Base-by-base conservation (phyloP, 1,140 invertebrate genomes). In the Chelonus insularis region DNA sequence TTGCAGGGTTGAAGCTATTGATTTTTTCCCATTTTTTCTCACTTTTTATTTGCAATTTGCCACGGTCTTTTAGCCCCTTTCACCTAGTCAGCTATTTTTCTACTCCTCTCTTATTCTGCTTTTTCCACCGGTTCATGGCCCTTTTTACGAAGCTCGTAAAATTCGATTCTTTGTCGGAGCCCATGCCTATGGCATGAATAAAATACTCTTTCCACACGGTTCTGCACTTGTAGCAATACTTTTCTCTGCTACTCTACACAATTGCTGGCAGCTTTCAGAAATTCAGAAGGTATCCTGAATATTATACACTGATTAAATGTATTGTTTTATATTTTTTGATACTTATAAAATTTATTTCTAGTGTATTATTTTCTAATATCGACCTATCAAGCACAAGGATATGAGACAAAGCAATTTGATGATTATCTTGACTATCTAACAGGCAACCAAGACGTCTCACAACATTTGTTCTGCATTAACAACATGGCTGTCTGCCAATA, bases 131-230 rank as follows among this genome's bases (percentile, higher is more conserved):
- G 50, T 16, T 34, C 50, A 0, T 12, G 20, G 11, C 36, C 36
- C 36, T 60, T 52, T 51, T 60, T 41, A 41, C 37, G 48, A 34
- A 45, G 21, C 32, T 43, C 36, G 58, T 60, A 52, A 60, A 52
- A 45, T 60, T 60, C 58, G 58, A 54, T 43, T 32, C 21, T 20
- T 39, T 34, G 50, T 29, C 23, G 18, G 34, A 41, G 54, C 55
- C 39, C 5, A 32, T 23, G 55, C 55, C 55, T 59, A 59, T 59
- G 16, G 47, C 48, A 25, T 60, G 57, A 60, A 60, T 59, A 59
- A 60, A 60, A 51, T 51, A 52, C 47, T 60, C 29, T 4, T 29
- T 29, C 20, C 34, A 50, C 29, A 16, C 57, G 45, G n/a, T 47
- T 36, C 34, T 14, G 47, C 29, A 25, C 45, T 59, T 16, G 16